Evolutionary conservation across 2,113 vertebrate genomes (phyloP).

Genomic region (Ariopsis seemanni): DNA sequence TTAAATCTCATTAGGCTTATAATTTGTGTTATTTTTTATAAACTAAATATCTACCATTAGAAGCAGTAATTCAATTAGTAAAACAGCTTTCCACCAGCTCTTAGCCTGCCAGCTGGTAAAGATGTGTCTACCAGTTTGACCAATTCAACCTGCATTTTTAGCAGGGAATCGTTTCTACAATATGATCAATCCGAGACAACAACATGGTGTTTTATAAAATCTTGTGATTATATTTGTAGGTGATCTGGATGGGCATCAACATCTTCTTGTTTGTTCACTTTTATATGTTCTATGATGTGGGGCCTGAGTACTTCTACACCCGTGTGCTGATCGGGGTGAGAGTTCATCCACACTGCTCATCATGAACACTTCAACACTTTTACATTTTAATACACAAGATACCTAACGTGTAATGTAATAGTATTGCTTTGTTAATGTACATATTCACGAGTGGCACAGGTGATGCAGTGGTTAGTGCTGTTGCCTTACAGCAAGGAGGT

Average conservation of each 20-base stretch:
- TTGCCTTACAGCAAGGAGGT: no score
- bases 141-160: background rate
- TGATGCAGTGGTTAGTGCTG: no score
- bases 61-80: background rate
- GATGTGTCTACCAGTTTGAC: background rate
- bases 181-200: no score
- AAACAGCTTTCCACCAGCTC: background rate
- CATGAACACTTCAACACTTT: background rate
- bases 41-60: no score
- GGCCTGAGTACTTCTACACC: constrained; percentile 79
- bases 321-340: constrained; percentile 85
- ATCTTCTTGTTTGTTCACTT: constrained; percentile 82
- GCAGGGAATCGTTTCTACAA: background rate
- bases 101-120: background rate
- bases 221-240: constrained; percentile 62
- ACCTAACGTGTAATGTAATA: no score
- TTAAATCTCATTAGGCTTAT: background rate
- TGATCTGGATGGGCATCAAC: constrained; percentile 86
- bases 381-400: background rate
- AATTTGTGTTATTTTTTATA: no score
- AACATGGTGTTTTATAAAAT: background rate
- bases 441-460: no score
- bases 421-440: no score
- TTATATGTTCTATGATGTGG: constrained; percentile 77
- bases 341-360: background rate